These are phyloP conservation scores for Cylindroiulus punctatus DNA, from an alignment of 2,888 invertebrate species.

Conservation along the genomic window DNA sequence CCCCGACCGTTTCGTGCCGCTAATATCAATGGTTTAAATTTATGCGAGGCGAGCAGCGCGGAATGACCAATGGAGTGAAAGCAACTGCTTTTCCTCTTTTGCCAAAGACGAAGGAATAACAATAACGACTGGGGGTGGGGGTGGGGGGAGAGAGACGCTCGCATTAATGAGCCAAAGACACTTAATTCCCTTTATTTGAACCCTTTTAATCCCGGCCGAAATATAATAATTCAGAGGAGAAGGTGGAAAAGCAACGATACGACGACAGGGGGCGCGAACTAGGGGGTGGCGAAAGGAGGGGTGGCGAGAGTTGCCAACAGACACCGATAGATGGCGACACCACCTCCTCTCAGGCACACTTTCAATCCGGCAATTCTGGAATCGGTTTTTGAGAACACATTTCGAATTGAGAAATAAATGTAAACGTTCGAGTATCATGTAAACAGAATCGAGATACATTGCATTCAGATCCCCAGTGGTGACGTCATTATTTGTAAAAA, in stretches of 20 bases:
- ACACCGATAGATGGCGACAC: too few species aligned
- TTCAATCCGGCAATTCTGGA: too few species aligned
- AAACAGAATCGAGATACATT: too few species aligned
- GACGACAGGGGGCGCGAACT: neutral
- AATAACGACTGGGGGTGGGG: neutral
- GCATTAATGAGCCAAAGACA: slow-evolving; percentile 42
- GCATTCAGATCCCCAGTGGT: too few species aligned
- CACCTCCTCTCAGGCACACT: too few species aligned
- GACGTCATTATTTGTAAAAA: too few species aligned
- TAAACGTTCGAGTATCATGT: too few species aligned
- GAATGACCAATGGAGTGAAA: slow-evolving; percentile 39
- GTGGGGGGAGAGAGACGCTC: neutral
- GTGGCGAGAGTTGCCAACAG: neutral
- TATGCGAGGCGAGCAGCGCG: neutral
- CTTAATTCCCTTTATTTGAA: slow-evolving; percentile 42
- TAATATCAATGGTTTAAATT: slow-evolving; percentile 37
- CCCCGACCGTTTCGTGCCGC: neutral
- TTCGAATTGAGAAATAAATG: too few species aligned
- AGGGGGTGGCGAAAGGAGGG: neutral
- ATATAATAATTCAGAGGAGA: slow-evolving; percentile 25
- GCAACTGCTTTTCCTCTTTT: neutral
- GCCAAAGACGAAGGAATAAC: neutral
- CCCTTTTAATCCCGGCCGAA: slow-evolving; percentile 25
- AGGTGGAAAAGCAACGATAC: neutral
- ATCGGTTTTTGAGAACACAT: too few species aligned